Conservation (phyloP, 2,888 invertebrate species). For the Zygogramma bicolorata region DNA sequence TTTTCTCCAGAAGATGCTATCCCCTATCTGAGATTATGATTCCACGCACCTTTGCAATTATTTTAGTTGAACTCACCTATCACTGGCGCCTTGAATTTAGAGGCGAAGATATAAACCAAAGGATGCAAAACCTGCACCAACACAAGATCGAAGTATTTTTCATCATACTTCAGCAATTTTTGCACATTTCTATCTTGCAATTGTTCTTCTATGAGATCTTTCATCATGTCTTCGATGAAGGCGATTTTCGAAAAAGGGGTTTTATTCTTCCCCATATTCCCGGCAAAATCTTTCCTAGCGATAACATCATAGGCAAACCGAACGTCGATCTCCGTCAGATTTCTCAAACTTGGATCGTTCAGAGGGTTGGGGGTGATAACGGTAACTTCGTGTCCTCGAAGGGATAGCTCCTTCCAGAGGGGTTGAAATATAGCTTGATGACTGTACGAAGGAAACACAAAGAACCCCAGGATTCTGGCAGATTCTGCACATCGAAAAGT, state of each 20-base stretch:
- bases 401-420: constrained; percentile 54
- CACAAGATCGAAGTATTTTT: neutral
- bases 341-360: constrained; percentile 51
- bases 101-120: neutral
- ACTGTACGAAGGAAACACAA: constrained; percentile 50
- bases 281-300: neutral
- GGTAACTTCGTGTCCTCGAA: constrained; percentile 56
- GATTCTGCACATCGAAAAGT: constrained; percentile 8
- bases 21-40: too few relatives aligned
- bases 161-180: neutral
- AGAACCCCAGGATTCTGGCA: constrained; percentile 48
- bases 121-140: neutral
- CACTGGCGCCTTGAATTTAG: constrained; percentile 42
- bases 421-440: constrained; percentile 53
- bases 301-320: constrained; percentile 28
- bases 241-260: neutral
- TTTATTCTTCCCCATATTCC: neutral
- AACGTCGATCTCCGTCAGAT: constrained; percentile 59
- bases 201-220: neutral
- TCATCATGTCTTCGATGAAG: neutral
- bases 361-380: constrained; percentile 57
- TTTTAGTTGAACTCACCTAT: constrained; percentile 62
- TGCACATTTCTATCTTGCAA: neutral
- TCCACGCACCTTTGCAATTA: too few relatives aligned
- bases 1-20: too few relatives aligned